Conservation (phyloP, 64 coral and sea anemone genomes). For the Cladopsammia gracilis region DNA sequence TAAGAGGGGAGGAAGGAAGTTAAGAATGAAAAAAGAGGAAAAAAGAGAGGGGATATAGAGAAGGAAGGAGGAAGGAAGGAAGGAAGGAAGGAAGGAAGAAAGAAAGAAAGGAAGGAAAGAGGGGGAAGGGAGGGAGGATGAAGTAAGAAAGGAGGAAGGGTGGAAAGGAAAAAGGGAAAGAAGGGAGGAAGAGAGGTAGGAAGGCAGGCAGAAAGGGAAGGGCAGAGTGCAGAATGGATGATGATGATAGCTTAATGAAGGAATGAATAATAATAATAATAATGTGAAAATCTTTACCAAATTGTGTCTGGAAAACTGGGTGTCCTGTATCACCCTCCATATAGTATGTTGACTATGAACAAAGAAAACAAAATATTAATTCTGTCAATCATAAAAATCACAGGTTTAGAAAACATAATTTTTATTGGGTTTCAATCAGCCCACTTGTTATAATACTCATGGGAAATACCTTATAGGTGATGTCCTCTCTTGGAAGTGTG, state of each 20-base stretch:
- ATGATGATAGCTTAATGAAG: background rate
- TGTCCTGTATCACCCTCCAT: slow-evolving; percentile 98
- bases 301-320: slow-evolving; percentile 98
- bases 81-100: background rate
- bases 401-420: background rate
- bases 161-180: background rate
- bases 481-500: too few relatives aligned
- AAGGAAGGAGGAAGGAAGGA: too few relatives aligned
- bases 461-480: too few relatives aligned
- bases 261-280: background rate
- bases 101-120: background rate
- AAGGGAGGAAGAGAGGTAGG: background rate
- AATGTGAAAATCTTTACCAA: slow-evolving; percentile 70
- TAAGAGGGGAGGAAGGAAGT: background rate
- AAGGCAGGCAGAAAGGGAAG: background rate
- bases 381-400: background rate
- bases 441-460: too few relatives aligned
- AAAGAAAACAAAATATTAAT: background rate
- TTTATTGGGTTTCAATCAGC: too few relatives aligned
- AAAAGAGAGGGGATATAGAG: too few relatives aligned
- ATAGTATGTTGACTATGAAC: slow-evolving; percentile 94
- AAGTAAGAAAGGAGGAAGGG: too few relatives aligned
- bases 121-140: background rate
- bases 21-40: too few relatives aligned
- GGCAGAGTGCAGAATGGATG: background rate